phyloP scores from a whole-genome alignment of 37 sponge, comb jelly and placozoan species.

The Cliona cf. orientalis region DNA sequence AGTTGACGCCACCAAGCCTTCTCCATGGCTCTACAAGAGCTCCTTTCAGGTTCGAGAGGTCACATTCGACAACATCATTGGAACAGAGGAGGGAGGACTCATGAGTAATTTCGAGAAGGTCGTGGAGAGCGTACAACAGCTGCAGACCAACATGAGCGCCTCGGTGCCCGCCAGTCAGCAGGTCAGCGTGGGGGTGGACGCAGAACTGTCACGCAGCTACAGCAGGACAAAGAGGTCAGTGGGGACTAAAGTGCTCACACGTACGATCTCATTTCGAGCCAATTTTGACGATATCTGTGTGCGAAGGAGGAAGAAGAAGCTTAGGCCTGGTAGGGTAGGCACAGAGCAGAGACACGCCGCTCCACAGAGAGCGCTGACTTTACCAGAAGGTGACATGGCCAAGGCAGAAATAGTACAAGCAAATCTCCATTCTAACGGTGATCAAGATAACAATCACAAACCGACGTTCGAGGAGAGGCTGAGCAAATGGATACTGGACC shows the following conservation, averaged over 20 bases:
- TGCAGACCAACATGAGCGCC: conserved; percentile 38
- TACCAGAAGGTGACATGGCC: no score
- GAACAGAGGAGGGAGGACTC: conserved; percentile 61
- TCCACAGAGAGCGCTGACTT: no score
- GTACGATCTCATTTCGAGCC: conserved; percentile 50
- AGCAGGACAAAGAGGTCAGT: conserved; percentile 22
- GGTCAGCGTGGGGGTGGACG: conserved; percentile 48
- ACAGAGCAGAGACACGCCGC: no score
- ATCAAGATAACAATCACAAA: not conserved
- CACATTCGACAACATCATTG: conserved; percentile 29
- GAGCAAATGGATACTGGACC: conserved; percentile 55
- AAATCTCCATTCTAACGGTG: no score
- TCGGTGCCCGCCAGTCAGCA: conserved; percentile 19
- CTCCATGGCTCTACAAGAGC: conserved; percentile 68
- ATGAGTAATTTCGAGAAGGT: conserved; percentile 48
- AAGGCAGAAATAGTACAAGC: no score
- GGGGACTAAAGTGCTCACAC: conserved; percentile 47
- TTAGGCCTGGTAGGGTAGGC: no score
- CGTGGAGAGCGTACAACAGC: conserved; percentile 34
- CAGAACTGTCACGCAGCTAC: conserved; percentile 33
- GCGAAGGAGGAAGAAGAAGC: no score
- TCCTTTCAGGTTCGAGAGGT: conserved; percentile 66
- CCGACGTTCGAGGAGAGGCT: conserved; percentile 60
- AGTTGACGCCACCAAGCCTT: conserved; percentile 53
- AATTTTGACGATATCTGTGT: conserved; percentile 44